Conservation (phyloP, 2,113 vertebrate genomes). For the Nicator chloris region DNA sequence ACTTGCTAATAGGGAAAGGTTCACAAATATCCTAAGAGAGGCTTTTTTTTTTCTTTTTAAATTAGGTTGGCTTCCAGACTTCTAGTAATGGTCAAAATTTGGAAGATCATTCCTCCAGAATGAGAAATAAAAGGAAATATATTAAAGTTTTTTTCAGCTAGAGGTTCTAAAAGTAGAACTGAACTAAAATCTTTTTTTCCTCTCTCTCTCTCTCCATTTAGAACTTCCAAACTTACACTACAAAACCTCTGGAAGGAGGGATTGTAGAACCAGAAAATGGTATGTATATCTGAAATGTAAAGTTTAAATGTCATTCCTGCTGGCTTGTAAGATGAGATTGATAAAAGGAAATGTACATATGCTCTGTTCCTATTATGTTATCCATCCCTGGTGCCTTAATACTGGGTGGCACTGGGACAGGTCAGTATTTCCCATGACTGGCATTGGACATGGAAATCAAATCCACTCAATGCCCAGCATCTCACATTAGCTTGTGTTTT, state of each 20-base stretch:
- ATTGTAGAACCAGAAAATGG: slow-evolving; percentile 44
- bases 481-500: background rate
- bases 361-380: background rate
- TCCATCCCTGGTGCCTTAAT: background rate
- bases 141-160: background rate
- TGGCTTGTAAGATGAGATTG: background rate
- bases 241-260: slow-evolving; percentile 57
- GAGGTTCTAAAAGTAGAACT: background rate
- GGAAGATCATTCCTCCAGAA: background rate
- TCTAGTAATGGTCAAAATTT: background rate
- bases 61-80: background rate
- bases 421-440: background rate
- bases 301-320: background rate
- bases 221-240: slow-evolving; percentile 75
- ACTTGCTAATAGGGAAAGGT: background rate
- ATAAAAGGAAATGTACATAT: background rate
- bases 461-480: background rate
- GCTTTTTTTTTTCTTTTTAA: background rate
- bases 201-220: slow-evolving; percentile 13
- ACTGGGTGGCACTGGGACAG: background rate
- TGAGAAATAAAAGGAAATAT: background rate
- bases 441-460: background rate
- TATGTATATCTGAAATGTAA: slow-evolving; percentile 52
- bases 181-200: background rate
- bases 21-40: background rate